Evolutionary conservation across 2,797 vertebrate species (phyloP), one percentile per base, ranked within the genome.

Genomic region (Adelosebastes latens): DNA sequence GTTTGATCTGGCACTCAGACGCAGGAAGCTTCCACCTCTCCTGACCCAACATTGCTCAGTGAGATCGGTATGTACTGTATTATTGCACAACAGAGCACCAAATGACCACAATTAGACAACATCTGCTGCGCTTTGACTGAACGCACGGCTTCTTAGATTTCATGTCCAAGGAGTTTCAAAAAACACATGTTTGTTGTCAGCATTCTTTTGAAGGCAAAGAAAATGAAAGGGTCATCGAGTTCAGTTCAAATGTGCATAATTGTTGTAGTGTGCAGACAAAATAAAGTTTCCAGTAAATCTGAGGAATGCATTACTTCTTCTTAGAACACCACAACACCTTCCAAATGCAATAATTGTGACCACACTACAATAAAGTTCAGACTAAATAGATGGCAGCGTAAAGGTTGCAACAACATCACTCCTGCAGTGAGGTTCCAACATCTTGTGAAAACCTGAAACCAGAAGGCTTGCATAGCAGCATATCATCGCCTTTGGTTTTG

Each of bases 21-120:
- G 6, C 10, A n/a, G 14, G 11, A 67, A 14, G 32, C 59, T 32
- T 87, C 70, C 36, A 58, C 39, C 27, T 61, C 53, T 80, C 42
- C 52, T 52, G 66, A 76, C 56, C 80, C 10, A 34, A 42, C 55
- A 24, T 46, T 39, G 49, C 62, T 83, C 55, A 29, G 31, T 49
- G 42, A 46, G 39, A 77, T n/a, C 36, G 80, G 65, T 67, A 77
- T 79, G 56, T 53, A 56, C n/a, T n/a, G n/a, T n/a, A n/a, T 77
- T 67, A 73, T 88, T 80, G 84, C n/a, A 36, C 75, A 88, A 86
- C 68, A 29, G 22, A 83, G 68, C 64, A 36, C 58, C 80, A 42
- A 75, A 87, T 86, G 66, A 81, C 76, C 65, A 76, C 82, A 84
- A 84, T 90, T 82, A 87, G 42, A 81, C 72, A 75, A 89, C 87